Conservation (phyloP, 2,888 invertebrate genomes). For the Cerceris ruficornis region DNA sequence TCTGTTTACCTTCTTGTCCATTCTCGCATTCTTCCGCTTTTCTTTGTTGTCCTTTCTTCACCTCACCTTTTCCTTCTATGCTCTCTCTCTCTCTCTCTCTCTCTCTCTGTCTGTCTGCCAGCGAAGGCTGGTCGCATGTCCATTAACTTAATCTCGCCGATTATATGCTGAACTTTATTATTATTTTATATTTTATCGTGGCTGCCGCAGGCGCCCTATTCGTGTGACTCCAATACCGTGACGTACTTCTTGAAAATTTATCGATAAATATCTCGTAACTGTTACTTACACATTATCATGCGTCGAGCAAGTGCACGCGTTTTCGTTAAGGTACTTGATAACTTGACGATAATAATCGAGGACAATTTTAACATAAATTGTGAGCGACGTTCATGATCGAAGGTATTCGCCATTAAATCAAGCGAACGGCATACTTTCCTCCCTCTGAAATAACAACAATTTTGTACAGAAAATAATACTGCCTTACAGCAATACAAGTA, state of each 20-base stretch:
- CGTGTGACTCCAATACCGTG: background rate
- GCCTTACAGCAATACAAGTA: too few relatives aligned
- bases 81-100: too few relatives aligned
- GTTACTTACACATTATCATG: constrained; percentile 23
- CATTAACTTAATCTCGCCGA: constrained; percentile 60
- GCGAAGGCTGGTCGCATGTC: constrained; percentile 1
- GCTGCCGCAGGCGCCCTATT: background rate
- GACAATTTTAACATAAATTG: background rate
- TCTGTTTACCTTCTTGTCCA: constrained; percentile 1
- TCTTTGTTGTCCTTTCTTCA: too few relatives aligned
- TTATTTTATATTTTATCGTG: constrained; percentile 50
- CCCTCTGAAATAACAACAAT: too few relatives aligned
- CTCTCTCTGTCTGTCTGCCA: constrained; percentile 1
- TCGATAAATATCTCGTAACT: constrained; percentile 31
- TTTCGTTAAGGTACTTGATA: background rate
- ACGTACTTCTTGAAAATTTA: constrained; percentile 11
- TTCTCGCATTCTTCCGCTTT: too few relatives aligned
- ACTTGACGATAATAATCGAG: background rate
- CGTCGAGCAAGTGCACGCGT: background rate
- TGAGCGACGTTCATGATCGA: background rate
- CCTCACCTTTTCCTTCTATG: too few relatives aligned
- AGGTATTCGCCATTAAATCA: too few relatives aligned
- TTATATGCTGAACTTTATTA: constrained; percentile 45
- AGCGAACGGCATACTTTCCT: too few relatives aligned
- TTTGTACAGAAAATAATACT: too few relatives aligned